Evolutionary conservation across 2,888 invertebrate species (phyloP).

Genomic region (Doris montereyensis): DNA sequence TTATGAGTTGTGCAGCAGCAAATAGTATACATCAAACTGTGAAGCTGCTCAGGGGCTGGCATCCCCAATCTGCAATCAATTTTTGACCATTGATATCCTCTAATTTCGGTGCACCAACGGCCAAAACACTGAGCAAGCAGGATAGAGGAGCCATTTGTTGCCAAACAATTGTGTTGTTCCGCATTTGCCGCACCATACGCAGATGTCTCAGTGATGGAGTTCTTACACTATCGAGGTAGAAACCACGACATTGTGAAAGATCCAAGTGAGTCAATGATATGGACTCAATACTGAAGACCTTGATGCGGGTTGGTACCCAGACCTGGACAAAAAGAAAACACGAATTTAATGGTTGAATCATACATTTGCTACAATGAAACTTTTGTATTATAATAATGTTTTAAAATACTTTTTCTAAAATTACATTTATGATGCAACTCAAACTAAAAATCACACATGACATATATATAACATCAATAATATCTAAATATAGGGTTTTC

Average conservation of each 20-base stretch:
- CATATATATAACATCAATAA: too few species aligned
- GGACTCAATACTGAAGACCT: constrained; percentile 59
- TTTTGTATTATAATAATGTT: too few species aligned
- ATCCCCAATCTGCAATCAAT: constrained; percentile 59
- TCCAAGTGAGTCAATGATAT: constrained; percentile 66
- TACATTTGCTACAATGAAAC: too few species aligned
- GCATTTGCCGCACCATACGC: constrained; percentile 64
- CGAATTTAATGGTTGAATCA: too few species aligned
- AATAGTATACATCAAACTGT: constrained; percentile 25
- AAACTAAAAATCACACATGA: too few species aligned
- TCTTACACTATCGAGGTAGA: constrained; percentile 61
- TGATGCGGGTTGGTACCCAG: constrained; percentile 68
- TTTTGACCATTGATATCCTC: constrained; percentile 64
- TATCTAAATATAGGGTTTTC: too few species aligned
- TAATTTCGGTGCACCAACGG: constrained; percentile 62
- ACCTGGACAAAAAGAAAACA: constrained; percentile 54
- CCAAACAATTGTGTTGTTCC: constrained; percentile 63
- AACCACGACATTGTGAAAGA: constrained; percentile 69
- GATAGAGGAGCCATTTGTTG: constrained; percentile 59
- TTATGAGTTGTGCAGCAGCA: constrained; percentile 33
- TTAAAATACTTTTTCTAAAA: too few species aligned
- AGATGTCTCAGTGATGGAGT: constrained; percentile 63
- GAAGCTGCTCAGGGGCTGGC: constrained; percentile 51
- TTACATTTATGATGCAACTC: too few species aligned
- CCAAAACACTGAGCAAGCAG: constrained; percentile 65